Percentiles rank a stretch among this genome's conserved stretches.
Evolutionary conservation across 2,888 invertebrate genomes (phyloP).

Genomic region (Leucozona laternaria): DNA sequence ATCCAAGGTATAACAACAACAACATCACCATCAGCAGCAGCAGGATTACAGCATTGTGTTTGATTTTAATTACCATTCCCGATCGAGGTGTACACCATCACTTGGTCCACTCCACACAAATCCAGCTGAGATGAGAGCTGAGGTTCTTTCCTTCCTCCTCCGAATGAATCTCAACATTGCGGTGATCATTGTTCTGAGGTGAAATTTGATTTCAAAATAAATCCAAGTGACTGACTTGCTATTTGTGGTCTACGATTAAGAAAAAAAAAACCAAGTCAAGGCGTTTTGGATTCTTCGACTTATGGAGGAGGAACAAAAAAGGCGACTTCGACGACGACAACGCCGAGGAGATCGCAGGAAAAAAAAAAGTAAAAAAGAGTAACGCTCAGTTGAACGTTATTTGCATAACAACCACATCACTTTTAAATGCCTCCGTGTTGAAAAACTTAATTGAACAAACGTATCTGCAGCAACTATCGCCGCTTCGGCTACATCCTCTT

Average conservation of each 20-base stretch:
- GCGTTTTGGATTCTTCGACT: slow-evolving; percentile 50
- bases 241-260: slow-evolving; percentile 20
- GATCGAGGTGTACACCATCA: slow-evolving; percentile 59
- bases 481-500: slow-evolving; percentile 60
- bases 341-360: slow-evolving; percentile 1
- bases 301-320: slow-evolving; percentile 17
- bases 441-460: slow-evolving; percentile 76
- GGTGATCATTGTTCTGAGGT: slow-evolving; percentile 69
- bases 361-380: slow-evolving; percentile 38
- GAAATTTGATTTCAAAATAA: slow-evolving; percentile 75
- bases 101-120: not conserved
- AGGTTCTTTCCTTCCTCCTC: slow-evolving; percentile 8
- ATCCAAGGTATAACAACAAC: slow-evolving; percentile 28
- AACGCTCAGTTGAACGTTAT: slow-evolving; percentile 75
- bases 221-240: slow-evolving; percentile 74
- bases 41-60: slow-evolving; percentile 59
- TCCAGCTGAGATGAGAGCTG: too few relatives aligned
- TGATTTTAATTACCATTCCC: slow-evolving; percentile 74
- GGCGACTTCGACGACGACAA: not conserved
- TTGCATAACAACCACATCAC: slow-evolving; percentile 76
- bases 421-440: slow-evolving; percentile 76
- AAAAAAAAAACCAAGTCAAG: slow-evolving; percentile 49
- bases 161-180: slow-evolving; percentile 20
- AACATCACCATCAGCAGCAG: slow-evolving; percentile 40
- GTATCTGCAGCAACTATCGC: slow-evolving; percentile 71